phyloP scores from a whole-genome alignment of 2,113 vertebrate genomes.

The Pedetes capensis region DNA sequence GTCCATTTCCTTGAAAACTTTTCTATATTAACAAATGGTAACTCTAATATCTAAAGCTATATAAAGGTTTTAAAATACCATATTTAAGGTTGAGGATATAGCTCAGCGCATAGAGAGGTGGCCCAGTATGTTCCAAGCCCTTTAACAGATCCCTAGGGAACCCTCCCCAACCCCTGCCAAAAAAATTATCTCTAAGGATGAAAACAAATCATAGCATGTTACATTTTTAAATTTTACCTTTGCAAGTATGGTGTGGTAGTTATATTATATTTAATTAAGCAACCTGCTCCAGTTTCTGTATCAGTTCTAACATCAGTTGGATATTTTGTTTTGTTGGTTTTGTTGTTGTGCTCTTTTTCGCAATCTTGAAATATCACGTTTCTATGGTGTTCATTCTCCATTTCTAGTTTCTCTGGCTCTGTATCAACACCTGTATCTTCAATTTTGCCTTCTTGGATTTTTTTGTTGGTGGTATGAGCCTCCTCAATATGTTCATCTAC shows the following conservation, averaged over 20 bases:
- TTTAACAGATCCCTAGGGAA: background rate
- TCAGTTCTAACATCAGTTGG: constrained; percentile 47
- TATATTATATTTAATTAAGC: constrained; percentile 86
- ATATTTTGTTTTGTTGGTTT: constrained; percentile 62
- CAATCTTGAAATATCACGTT: constrained; percentile 42
- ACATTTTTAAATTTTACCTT: constrained; percentile 82
- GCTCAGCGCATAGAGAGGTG: background rate
- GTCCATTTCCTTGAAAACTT: background rate
- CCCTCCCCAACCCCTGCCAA: too few species aligned
- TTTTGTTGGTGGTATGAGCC: constrained; percentile 47
- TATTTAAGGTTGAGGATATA: background rate
- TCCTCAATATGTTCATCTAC: constrained; percentile 64
- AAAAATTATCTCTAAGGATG: background rate
- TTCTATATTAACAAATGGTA: constrained; percentile 21
- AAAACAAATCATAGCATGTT: background rate
- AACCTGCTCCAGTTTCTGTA: constrained; percentile 76
- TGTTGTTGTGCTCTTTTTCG: constrained; percentile 46
- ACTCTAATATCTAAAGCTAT: background rate
- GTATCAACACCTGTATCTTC: constrained; percentile 13
- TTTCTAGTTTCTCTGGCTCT: constrained; percentile 21
- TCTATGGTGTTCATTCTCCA: constrained; percentile 64
- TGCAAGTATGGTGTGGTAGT: constrained; percentile 88
- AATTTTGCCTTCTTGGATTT: constrained; percentile 18
- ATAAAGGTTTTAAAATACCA: background rate
- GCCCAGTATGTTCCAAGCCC: background rate